phyloP scores from a whole-genome alignment of 2,797 vertebrate species.

The Megaceryle alcyon region DNA sequence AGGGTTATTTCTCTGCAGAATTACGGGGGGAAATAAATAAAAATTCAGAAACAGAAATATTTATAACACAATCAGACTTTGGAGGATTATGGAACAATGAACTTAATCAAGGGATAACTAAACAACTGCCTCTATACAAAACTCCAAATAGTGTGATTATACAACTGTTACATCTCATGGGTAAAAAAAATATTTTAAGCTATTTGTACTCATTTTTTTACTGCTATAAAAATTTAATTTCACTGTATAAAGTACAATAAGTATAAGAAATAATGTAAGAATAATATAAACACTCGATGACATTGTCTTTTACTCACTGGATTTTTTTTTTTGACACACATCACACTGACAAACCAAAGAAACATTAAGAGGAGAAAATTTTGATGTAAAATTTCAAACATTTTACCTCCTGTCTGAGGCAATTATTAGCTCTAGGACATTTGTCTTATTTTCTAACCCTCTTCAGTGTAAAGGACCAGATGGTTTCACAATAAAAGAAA shows the following conservation, averaged over 20 bases:
- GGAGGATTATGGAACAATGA: not conserved
- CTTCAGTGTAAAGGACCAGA: not conserved
- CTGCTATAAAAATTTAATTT: not conserved
- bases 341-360: constrained; percentile 33
- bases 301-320: not conserved
- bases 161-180: not conserved
- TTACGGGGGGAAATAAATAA: not conserved
- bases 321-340: constrained; percentile 13
- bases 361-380: constrained; percentile 47
- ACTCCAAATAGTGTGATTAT: not conserved
- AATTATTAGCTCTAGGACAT: constrained; percentile 34
- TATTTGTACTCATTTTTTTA: not conserved
- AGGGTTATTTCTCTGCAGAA: not conserved
- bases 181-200: not conserved
- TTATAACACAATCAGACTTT: not conserved
- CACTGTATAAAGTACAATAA: not conserved
- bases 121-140: not conserved
- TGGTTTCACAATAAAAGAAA: not conserved
- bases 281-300: not conserved
- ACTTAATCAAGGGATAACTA: not conserved
- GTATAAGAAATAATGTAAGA: not conserved
- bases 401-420: constrained; percentile 35
- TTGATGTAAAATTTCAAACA: constrained; percentile 14
- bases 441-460: not conserved
- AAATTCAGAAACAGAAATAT: not conserved